phyloP scores from a whole-genome alignment of 2,888 invertebrate species.

The Uloborus plumipes region DNA sequence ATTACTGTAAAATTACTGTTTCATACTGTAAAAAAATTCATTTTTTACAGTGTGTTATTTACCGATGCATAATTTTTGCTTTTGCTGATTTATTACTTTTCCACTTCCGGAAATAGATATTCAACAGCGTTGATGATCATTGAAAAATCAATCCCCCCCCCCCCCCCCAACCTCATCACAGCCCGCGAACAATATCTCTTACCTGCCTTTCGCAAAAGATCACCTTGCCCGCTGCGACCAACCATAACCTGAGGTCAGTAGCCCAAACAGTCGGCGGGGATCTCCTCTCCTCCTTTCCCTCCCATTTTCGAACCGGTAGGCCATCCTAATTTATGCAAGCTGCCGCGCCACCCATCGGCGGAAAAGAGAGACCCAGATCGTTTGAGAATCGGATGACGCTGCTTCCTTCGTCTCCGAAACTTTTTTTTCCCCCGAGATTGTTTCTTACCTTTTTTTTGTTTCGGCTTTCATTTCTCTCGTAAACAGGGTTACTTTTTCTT shows the following conservation, averaged over 20 bases:
- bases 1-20: no score
- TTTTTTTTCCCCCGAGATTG: background rate
- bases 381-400: background rate
- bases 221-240: no score
- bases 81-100: no score
- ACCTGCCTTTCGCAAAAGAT: no score
- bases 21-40: no score
- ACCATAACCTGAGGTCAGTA: conserved; percentile 30
- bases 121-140: no score
- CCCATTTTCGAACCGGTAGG: conserved; percentile 16
- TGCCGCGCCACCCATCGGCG: conserved; percentile 29
- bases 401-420: background rate
- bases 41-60: no score
- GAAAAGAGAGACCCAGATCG: conserved; percentile 8
- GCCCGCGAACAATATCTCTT: no score
- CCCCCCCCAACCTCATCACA: no score
- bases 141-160: no score
- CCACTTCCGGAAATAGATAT: no score
- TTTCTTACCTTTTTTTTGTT: conserved; percentile 3
- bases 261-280: conserved; percentile 29
- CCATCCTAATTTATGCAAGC: conserved; percentile 23
- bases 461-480: background rate
- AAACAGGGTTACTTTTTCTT: conserved; percentile 1
- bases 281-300: background rate
- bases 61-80: no score